These are phyloP conservation scores for Lagorchestes hirsutus DNA, from an alignment of 2,797 vertebrate species.

Conservation along the genomic window DNA sequence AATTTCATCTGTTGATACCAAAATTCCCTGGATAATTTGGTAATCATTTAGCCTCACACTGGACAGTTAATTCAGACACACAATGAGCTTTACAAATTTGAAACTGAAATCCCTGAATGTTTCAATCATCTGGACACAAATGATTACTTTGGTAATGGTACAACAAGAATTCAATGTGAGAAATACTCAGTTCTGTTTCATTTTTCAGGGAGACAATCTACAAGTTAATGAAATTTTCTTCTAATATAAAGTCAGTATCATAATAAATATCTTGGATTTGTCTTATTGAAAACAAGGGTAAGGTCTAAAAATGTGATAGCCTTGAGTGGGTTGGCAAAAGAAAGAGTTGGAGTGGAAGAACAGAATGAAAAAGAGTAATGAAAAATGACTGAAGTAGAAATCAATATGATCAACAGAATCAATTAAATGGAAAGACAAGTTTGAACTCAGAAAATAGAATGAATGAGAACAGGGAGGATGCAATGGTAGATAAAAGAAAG, in stretches of 20 bases:
- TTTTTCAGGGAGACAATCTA: not conserved
- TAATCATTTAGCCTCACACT: no score
- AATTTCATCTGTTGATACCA: no score
- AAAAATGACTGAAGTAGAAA: not conserved
- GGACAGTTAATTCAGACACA: no score
- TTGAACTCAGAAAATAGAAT: conserved; percentile 42
- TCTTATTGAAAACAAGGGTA: not conserved
- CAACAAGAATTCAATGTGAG: no score
- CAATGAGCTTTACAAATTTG: no score
- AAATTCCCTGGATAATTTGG: no score
- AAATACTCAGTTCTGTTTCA: no score
- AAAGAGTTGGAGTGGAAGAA: not conserved
- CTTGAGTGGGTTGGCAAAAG: conserved; percentile 12
- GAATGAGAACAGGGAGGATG: not conserved
- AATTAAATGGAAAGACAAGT: not conserved
- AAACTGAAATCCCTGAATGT: no score
- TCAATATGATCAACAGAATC: conserved; percentile 15
- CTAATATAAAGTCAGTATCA: not conserved
- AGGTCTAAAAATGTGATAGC: not conserved
- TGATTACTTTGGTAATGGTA: no score
- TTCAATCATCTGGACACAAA: no score
- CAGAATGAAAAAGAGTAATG: conserved; percentile 41
- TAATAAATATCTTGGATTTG: not conserved
- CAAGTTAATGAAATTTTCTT: conserved; percentile 1
- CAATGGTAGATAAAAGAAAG: not conserved